These are phyloP conservation scores for Spinus olivaceus DNA, from an alignment of 2,797 vertebrate genomes.

Conservation along the genomic window DNA sequence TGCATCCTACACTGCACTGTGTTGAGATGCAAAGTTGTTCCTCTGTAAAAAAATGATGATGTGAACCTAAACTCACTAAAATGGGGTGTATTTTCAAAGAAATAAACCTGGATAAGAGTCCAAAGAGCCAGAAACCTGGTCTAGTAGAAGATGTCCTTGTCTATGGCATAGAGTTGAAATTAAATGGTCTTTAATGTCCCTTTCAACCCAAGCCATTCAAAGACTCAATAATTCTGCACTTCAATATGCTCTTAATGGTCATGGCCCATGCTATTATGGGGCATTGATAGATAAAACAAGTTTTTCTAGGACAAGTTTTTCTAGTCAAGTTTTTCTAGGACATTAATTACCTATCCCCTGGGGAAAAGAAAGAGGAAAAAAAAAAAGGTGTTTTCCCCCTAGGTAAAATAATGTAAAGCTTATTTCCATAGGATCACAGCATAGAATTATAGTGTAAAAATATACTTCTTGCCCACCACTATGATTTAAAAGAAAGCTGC, in stretches of 20 bases:
- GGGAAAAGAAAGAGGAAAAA: background rate
- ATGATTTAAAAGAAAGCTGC: background rate
- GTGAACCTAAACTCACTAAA: background rate
- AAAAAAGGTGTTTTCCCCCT: rapidly evolving
- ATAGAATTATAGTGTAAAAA: background rate
- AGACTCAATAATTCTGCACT: background rate
- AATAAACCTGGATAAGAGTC: background rate
- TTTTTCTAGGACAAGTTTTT: background rate
- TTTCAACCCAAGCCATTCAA: background rate
- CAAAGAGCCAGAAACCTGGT: background rate
- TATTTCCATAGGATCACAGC: background rate
- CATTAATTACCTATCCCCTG: background rate
- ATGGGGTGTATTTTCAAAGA: background rate
- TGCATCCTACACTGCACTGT: background rate
- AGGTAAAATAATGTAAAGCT: background rate
- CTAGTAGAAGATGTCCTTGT: background rate
- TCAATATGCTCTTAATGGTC: background rate
- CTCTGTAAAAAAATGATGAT: background rate
- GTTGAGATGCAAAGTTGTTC: background rate
- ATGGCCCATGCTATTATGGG: background rate
- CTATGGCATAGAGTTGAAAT: background rate
- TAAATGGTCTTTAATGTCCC: background rate
- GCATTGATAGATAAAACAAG: background rate
- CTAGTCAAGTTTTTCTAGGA: background rate
- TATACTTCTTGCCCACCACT: background rate